A percentile compares a stretch with the other conserved stretches of the same genome.
Evolutionary conservation across 1,140 invertebrate genomes (phyloP).

Genomic region (Sycophila sp.): DNA sequence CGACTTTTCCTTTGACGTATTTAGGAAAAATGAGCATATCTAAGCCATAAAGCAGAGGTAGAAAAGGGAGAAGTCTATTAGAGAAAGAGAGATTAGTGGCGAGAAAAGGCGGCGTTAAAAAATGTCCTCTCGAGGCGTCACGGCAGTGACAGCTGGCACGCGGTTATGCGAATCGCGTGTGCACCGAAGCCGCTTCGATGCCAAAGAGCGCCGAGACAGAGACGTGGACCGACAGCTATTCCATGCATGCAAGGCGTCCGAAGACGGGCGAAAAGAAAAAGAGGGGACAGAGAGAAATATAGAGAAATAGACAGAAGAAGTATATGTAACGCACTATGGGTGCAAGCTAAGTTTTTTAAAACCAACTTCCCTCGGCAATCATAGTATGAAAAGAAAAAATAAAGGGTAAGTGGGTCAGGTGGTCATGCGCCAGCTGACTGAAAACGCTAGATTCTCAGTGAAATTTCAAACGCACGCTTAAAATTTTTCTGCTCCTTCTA

Average conservation of each 20-base stretch:
- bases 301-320: neutral
- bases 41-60: neutral
- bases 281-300: neutral
- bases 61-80: neutral
- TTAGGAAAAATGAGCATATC: too few relatives aligned
- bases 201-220: neutral
- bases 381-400: conserved; percentile 7
- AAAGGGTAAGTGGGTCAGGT: conserved; percentile 55
- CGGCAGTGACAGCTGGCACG: conserved; percentile 33
- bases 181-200: conserved; percentile 16
- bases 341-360: conserved; percentile 60
- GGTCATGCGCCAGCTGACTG: conserved; percentile 62
- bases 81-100: neutral
- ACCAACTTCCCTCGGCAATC: conserved; percentile 3
- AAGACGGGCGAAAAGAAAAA: conserved; percentile 23
- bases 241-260: conserved; percentile 62
- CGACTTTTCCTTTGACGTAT: too few relatives aligned
- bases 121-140: neutral
- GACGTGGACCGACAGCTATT: conserved; percentile 50
- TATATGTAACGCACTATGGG: conserved; percentile 59
- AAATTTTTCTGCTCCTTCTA: too few relatives aligned
- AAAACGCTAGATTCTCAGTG: conserved; percentile 28
- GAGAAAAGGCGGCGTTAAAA: neutral
- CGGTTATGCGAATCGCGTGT: neutral
- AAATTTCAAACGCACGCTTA: neutral